These are phyloP conservation scores for Peromyscus maniculatus DNA, from an alignment of 2,113 vertebrate genomes.

Conservation along the genomic window DNA sequence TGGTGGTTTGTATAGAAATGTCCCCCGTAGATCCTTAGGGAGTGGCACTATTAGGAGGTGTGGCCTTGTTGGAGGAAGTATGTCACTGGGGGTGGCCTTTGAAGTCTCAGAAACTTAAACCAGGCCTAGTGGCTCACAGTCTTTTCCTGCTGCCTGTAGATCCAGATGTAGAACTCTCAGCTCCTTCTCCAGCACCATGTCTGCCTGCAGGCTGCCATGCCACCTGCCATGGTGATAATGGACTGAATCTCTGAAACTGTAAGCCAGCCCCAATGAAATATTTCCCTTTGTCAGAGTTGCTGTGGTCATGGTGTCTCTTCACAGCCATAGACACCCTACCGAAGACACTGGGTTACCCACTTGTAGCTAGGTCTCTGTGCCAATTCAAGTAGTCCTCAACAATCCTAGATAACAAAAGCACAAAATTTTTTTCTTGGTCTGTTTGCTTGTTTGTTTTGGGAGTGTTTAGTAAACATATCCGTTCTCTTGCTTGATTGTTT, in stretches of 20 bases:
- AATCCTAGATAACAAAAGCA: neutral
- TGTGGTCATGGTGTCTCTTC: neutral
- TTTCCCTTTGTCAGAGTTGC: neutral
- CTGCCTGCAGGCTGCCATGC: neutral
- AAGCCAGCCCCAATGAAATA: neutral
- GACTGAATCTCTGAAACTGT: neutral
- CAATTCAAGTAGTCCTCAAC: neutral
- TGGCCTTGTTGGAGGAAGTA: neutral
- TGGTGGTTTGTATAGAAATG: neutral
- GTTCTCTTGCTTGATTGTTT: neutral
- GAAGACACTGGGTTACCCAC: neutral
- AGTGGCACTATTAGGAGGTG: neutral
- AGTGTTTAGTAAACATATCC: neutral
- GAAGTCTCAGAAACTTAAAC: neutral
- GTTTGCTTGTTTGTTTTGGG: neutral
- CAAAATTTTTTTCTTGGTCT: neutral
- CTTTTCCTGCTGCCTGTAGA: neutral
- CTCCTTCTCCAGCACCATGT: neutral
- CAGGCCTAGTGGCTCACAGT: neutral
- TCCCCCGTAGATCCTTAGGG: neutral
- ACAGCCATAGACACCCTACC: neutral
- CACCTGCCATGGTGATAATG: neutral
- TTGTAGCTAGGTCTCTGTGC: accelerated
- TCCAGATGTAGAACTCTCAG: neutral
- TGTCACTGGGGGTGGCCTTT: neutral